Evolutionary conservation across 2,888 invertebrate species (phyloP).

Genomic region (Sinohyriopsis cumingii): DNA sequence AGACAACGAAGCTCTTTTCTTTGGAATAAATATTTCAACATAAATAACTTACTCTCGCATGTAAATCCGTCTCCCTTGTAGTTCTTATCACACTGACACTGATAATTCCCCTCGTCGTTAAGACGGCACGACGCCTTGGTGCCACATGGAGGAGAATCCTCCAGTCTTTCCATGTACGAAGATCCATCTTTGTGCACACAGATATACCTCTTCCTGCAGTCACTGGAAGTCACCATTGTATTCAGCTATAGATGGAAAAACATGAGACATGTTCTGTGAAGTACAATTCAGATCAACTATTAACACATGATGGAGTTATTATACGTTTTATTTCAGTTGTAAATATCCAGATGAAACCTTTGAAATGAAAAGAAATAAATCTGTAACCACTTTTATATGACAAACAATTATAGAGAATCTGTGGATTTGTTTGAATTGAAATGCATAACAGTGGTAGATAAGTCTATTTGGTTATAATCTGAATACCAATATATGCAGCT

Average conservation of each 20-base stretch:
- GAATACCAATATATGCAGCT: too few species aligned
- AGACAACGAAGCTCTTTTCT: too few species aligned
- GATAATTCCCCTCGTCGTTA: conserved; percentile 14
- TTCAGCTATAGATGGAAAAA: conserved; percentile 8
- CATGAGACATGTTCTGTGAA: background rate
- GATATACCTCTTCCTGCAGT: conserved; percentile 9
- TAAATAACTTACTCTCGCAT: conserved; percentile 12
- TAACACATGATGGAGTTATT: too few species aligned
- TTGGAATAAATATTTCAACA: background rate
- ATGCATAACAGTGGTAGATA: too few species aligned
- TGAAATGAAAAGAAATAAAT: too few species aligned
- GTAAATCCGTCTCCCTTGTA: conserved; percentile 19
- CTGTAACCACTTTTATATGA: too few species aligned
- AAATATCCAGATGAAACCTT: too few species aligned
- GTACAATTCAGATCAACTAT: too few species aligned
- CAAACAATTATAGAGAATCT: too few species aligned
- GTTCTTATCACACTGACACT: conserved; percentile 21
- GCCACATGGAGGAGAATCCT: conserved; percentile 8
- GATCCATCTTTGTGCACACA: conserved; percentile 8
- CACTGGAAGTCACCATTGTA: conserved; percentile 7
- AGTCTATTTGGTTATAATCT: too few species aligned
- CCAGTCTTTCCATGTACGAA: conserved; percentile 1
- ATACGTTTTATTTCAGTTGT: too few species aligned
- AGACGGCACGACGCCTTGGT: conserved; percentile 15
- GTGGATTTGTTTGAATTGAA: too few species aligned